These are phyloP conservation scores for Platycercus adscitus DNA, from an alignment of 2,113 vertebrate species.

Conservation along the genomic window DNA sequence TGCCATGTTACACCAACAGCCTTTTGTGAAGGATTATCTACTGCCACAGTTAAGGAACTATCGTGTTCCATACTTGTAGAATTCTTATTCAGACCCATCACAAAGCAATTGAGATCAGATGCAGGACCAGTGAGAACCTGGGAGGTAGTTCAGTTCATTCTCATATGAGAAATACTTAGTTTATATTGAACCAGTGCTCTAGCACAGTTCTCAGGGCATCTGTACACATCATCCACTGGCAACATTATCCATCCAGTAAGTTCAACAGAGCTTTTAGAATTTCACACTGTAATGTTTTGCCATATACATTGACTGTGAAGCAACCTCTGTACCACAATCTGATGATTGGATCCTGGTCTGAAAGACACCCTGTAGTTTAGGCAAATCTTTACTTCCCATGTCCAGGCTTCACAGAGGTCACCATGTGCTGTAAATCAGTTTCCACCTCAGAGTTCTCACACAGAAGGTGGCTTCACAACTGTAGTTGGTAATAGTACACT, in stretches of 20 bases:
- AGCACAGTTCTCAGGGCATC: background rate
- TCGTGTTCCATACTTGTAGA: fast-evolving
- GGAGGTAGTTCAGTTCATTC: background rate
- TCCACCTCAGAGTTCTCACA: background rate
- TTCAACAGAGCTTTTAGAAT: background rate
- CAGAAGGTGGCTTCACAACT: background rate
- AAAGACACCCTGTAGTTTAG: background rate
- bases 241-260: background rate
- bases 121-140: background rate
- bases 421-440: background rate
- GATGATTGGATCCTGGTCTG: background rate
- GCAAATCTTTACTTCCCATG: background rate
- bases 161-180: background rate
- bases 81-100: background rate
- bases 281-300: background rate
- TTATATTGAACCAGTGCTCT: background rate
- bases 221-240: background rate
- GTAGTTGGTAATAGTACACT: background rate
- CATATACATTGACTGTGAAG: background rate
- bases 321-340: background rate
- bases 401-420: background rate
- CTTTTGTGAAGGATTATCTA: background rate
- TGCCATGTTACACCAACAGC: background rate
- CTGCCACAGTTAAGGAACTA: background rate
- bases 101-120: background rate